Evolutionary conservation across 2,888 invertebrate genomes (phyloP).

Genomic region (Pelosia muscerda): DNA sequence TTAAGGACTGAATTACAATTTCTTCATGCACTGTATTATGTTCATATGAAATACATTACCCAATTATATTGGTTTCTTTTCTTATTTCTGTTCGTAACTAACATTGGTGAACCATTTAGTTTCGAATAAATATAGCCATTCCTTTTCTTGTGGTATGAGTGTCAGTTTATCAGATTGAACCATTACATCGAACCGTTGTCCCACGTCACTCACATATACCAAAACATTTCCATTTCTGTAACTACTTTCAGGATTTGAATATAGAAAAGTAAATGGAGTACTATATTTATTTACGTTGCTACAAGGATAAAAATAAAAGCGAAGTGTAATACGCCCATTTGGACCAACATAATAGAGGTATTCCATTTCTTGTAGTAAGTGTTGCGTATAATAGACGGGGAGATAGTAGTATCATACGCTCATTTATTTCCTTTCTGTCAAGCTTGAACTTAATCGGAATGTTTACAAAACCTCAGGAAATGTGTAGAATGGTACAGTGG

Average conservation of each 20-base stretch:
- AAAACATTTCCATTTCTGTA: constrained; percentile 1
- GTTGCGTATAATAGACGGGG: neutral
- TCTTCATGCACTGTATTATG: constrained; percentile 1
- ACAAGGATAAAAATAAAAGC: neutral
- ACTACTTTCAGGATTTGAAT: constrained; percentile 33
- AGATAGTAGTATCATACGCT: constrained; percentile 7
- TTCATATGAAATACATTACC: neutral
- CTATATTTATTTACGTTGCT: constrained; percentile 18
- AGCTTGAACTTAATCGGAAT: neutral
- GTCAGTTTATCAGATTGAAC: constrained; percentile 26
- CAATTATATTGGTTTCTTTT: neutral
- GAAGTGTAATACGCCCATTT: neutral
- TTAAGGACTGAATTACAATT: neutral
- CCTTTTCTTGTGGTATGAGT: constrained; percentile 31
- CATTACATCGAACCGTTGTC: constrained; percentile 28
- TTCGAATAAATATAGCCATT: constrained; percentile 36
- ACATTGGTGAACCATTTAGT: neutral
- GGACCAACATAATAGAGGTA: neutral
- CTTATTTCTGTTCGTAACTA: constrained; percentile 3
- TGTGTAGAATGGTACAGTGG: neutral
- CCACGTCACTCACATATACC: constrained; percentile 42
- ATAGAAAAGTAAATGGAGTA: constrained; percentile 19
- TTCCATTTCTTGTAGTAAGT: neutral
- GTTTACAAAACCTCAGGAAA: neutral
- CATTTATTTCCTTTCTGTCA: neutral